Base-by-base conservation (phyloP, 1,140 invertebrate species). In the Muscidifurax raptorellus region DNA sequence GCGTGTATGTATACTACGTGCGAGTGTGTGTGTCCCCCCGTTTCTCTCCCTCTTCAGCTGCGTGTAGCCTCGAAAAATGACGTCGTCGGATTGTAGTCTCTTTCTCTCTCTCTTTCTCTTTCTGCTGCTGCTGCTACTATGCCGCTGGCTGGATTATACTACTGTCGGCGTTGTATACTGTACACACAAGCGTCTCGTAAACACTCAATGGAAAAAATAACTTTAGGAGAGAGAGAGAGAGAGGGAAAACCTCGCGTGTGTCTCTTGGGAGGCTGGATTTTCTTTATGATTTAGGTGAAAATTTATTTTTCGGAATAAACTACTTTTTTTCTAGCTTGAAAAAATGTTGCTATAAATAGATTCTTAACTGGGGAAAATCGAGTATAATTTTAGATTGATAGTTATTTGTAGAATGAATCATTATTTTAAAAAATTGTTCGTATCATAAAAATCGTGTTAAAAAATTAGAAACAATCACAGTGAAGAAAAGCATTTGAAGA, bases 151-250 rank as follows among this genome's bases (percentile, higher is more conserved):
- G 25, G 15, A 22, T 36, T 67, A 47, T 47, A 25, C 78, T 69
- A 36, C 27, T 30, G 78, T 22, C 18, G 44, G 52, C 52, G 22
- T 22, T 59, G 22, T 59, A 47, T 47, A 52, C 40, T 25, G 18
- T 72, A 72, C 79, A 30, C 25, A 74, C 67, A 80, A 30, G 71
- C 47, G 71, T 52, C 77, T 74, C 83, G 30, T 84, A 79, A 80
- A 74, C 69, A 64, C 27, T 79, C 32, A 40, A 69, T 18, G 44
- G n/a, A 85, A 76, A 66, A 40, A 82, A 85, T 80, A 80, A 80
- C 69, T 30, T 59, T 52, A 0, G 18, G 18, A 59, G 22, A 59
- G 52, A 59, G 22, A n/a, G 13, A 2, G 5, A 47, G 44, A 47
- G 44, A 47, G 44, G 13, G n/a, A n/a, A n/a, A n/a, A 47, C 44